phyloP scores from a whole-genome alignment of 2,797 vertebrate genomes.

The Myioborus melanocephalus region DNA sequence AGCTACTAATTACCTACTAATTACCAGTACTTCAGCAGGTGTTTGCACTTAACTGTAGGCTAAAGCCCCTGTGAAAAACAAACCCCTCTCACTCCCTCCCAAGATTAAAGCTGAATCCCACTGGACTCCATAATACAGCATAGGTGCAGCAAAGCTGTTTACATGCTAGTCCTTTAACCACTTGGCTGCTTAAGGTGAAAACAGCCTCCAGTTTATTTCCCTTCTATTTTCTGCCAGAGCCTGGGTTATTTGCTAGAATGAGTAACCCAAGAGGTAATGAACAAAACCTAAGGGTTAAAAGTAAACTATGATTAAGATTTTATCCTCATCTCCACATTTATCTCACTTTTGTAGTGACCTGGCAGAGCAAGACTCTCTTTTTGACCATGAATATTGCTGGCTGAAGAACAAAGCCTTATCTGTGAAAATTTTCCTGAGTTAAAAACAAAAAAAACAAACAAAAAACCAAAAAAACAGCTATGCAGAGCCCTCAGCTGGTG shows the following conservation, averaged over 20 bases:
- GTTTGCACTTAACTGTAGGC: constrained; percentile 95
- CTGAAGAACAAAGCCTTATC: background rate
- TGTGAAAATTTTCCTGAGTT: background rate
- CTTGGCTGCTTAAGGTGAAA: constrained; percentile 64
- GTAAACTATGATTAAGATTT: constrained; percentile 37
- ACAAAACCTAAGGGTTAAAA: constrained; percentile 31
- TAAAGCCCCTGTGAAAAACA: constrained; percentile 90
- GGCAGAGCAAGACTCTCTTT: background rate
- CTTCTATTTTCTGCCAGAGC: constrained; percentile 23
- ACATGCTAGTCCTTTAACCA: constrained; percentile 61
- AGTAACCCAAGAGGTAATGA: constrained; percentile 3
- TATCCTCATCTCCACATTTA: constrained; percentile 23
- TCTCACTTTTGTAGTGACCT: constrained; percentile 40
- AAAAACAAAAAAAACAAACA: background rate
- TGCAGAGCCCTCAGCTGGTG: background rate
- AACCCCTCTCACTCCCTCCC: constrained; percentile 88
- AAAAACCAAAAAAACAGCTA: background rate
- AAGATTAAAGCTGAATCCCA: constrained; percentile 81
- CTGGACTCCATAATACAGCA: constrained; percentile 67
- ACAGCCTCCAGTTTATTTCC: constrained; percentile 15
- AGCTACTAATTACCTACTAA: constrained; percentile 99
- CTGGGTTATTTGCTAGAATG: constrained; percentile 1
- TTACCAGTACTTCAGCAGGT: constrained; percentile 99
- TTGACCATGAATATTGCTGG: background rate
- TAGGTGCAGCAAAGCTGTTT: constrained; percentile 62